Conservation (phyloP, 2,888 invertebrate genomes). For the Rhagonycha lutea region DNA sequence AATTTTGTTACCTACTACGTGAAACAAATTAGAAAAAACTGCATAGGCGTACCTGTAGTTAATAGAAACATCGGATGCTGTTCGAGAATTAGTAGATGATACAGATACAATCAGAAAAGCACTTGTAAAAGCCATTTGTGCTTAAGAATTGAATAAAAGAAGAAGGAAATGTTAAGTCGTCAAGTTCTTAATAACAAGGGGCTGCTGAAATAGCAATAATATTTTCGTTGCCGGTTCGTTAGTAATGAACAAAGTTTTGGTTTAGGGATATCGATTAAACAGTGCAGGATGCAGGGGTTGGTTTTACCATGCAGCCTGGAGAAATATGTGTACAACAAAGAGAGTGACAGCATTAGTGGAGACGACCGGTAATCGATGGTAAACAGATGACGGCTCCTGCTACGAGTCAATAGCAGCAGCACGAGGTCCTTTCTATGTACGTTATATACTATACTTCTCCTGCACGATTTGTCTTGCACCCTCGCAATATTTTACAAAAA, state of each 20-base stretch:
- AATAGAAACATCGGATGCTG: background rate
- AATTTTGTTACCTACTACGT: background rate
- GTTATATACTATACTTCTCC: conserved; percentile 17
- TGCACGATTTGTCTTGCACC: conserved; percentile 16
- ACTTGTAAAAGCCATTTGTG: background rate
- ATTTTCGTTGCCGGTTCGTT: conserved; percentile 27
- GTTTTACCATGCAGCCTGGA: conserved; percentile 24
- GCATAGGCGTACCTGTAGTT: background rate
- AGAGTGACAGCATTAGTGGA: conserved; percentile 30
- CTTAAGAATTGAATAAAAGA: background rate
- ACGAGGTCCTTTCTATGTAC: conserved; percentile 19
- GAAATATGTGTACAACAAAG: conserved; percentile 28
- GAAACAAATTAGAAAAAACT: background rate
- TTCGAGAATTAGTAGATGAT: background rate
- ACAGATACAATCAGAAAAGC: background rate
- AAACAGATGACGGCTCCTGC: conserved; percentile 52
- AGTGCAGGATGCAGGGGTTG: conserved; percentile 27
- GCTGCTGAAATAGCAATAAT: conserved; percentile 23
- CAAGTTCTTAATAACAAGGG: conserved; percentile 10
- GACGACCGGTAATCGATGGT: conserved; percentile 54
- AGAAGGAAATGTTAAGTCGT: conserved; percentile 5
- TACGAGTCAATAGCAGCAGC: conserved; percentile 28
- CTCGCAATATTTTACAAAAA: conserved; percentile 1
- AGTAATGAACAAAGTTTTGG: conserved; percentile 30
- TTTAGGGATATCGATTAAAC: conserved; percentile 29